Percentiles rank a stretch among this genome's conserved stretches.
phyloP scores from a whole-genome alignment of 2,113 vertebrate genomes.

The Bos taurus region ARS-UCD2.0 NC_037334.1:19505501-19506000 shows the following conservation, averaged over 20 bases:
- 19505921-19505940: neutral
- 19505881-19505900: neutral
- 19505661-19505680: neutral
- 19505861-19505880: neutral
- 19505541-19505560: too few species aligned
- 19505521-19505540: too few species aligned
- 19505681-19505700: neutral
- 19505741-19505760: neutral
- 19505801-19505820: neutral
- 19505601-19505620: too few species aligned
- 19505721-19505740: neutral
- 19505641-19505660: too few species aligned
- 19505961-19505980: neutral
- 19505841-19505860: neutral
- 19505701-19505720: neutral
- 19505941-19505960: neutral
- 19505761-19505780: neutral
- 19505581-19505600: too few species aligned
- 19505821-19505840: neutral
- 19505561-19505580: too few species aligned
- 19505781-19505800: neutral
- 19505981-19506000: neutral
- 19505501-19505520: too few species aligned
- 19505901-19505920: neutral
- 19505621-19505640: too few species aligned